Evolutionary conservation across 92 coral and sea anemone species (phyloP).

Genomic region (Porites evermanni): DNA sequence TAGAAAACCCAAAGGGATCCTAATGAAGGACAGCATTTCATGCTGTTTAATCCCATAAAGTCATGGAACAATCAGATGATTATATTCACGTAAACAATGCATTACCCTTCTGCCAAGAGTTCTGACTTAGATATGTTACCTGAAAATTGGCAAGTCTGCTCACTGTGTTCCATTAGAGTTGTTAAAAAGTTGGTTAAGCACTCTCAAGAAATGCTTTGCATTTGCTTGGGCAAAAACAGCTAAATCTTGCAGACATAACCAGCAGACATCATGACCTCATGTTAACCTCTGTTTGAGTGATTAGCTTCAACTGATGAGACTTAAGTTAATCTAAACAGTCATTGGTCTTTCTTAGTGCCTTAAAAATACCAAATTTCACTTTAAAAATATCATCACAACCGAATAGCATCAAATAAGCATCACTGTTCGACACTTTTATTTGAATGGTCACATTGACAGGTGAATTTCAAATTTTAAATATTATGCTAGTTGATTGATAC

Average conservation of each 20-base stretch:
- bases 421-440: neutral
- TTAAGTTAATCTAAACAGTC: constrained; percentile 48
- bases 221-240: neutral
- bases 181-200: constrained; percentile 4
- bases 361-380: neutral
- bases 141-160: constrained; percentile 49
- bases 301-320: constrained; percentile 42
- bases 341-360: constrained; percentile 14
- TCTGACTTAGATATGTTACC: constrained; percentile 15
- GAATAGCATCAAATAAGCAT: neutral
- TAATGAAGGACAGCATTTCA: constrained; percentile 10
- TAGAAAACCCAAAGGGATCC: constrained; percentile 13
- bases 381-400: neutral
- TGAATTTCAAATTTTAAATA: neutral
- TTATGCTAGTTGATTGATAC: neutral
- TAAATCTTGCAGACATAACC: constrained; percentile 26
- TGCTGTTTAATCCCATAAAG: constrained; percentile 9
- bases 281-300: constrained; percentile 45
- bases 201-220: neutral
- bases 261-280: constrained; percentile 25
- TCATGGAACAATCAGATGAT: neutral
- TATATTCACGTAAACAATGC: neutral
- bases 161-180: constrained; percentile 50
- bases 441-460: neutral
- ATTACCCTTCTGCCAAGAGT: neutral